A percentile compares a stretch with the other conserved stretches of the same genome.
Conservation (phyloP, 2,113 vertebrate species). For the Ochotona princeps region DNA sequence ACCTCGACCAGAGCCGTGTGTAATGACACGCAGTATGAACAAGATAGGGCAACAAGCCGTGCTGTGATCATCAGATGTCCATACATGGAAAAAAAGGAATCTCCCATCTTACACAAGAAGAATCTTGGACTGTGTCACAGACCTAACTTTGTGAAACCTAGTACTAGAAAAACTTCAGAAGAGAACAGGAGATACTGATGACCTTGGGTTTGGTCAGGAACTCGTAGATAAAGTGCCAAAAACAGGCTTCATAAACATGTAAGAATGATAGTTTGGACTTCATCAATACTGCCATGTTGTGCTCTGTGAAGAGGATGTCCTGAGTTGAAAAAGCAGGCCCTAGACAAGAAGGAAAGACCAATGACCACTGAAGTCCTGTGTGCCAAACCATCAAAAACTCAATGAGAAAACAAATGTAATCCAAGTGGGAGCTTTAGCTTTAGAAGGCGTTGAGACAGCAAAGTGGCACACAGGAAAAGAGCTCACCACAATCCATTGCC, state of each 20-base stretch:
- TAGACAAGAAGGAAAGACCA: neutral
- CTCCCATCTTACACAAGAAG: neutral
- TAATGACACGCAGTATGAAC: neutral
- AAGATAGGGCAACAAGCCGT: neutral
- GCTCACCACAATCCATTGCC: too few relatives aligned
- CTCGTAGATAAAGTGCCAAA: neutral
- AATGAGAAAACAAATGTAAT: neutral
- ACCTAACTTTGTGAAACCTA: too few relatives aligned
- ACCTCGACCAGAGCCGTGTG: accelerated
- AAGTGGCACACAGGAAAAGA: neutral
- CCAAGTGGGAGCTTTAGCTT: neutral
- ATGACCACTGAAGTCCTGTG: neutral
- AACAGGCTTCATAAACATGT: neutral
- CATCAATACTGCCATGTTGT: neutral
- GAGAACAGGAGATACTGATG: neutral
- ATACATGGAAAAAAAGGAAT: neutral
- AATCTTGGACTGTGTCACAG: neutral
- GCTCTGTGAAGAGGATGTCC: neutral
- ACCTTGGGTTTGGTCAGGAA: neutral
- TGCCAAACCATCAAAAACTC: neutral
- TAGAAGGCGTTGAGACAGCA: neutral
- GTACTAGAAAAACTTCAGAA: neutral
- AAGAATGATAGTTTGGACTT: neutral
- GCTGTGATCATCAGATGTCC: too few relatives aligned
- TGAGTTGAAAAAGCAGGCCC: neutral